Evolutionary conservation across 2,113 vertebrate species (phyloP), one percentile per base, ranked within the genome.

Genomic region (Myiozetetes cayanensis): DNA sequence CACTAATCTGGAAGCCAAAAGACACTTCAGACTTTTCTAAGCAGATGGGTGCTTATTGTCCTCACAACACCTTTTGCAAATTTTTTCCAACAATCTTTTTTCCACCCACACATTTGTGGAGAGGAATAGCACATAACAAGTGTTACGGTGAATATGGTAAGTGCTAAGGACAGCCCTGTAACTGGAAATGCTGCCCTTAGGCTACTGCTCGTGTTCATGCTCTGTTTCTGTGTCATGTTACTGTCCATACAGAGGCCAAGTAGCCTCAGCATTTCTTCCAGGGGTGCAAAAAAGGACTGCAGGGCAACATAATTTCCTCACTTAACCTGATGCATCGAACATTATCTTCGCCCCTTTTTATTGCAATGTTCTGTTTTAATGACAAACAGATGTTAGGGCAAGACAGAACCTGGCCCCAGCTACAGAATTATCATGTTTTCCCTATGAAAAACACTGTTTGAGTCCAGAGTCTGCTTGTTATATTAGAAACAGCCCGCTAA

Each of bases 371-470:
- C 72, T 85, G 37, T 92, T 44, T 88, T 90, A 94, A 95, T n/a
- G 58, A 88, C 89, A 92, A 97, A 78, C 92, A 96, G 92, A 94
- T 96, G 93, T 89, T 65, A 95, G 41, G 44, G 76, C 61, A 80
- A 87, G 95, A 90, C 72, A 94, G 73, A 93, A 95, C 53, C 87
- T 96, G 70, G 87, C 79, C 85, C 16, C 30, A 81, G 27, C 47
- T 53, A 85, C 49, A 80, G 76, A 77, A 93, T 91, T 88, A 83
- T 43, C 91, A 87, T 71, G 72, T 85, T 93, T 96, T 96, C 92
- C 89, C 87, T 73, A 43, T 56, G 71, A 94, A 95, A 97, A 93
- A 92, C 65, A 91, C 16, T 50, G 68, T 79, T 31, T 55, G 80
- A 93, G 56, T 85, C 92, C 91, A 94, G 50, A 95, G 67, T 8